Conservation (phyloP, 2,113 vertebrate genomes). For the Strix uralensis region DNA sequence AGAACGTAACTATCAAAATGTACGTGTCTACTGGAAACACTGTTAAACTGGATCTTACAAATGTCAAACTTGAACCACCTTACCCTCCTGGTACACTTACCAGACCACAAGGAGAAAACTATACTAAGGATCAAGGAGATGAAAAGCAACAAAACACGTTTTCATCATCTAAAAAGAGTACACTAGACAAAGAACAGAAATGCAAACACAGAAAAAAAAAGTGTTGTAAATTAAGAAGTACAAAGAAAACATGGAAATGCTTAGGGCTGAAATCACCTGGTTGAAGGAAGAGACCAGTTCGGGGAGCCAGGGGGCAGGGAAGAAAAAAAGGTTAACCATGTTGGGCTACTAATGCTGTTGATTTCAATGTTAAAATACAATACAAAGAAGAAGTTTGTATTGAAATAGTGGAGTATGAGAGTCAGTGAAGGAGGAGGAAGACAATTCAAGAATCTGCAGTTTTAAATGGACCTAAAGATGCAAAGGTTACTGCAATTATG, state of each 20-base stretch:
- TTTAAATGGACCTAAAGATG: not conserved
- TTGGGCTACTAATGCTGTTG: not conserved
- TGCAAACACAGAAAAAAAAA: not conserved
- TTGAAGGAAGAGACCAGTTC: not conserved
- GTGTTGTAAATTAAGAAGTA: not conserved
- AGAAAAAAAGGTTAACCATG: not conserved
- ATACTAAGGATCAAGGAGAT: not conserved
- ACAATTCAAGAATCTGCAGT: not conserved
- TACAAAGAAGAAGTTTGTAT: not conserved
- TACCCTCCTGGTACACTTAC: too few relatives aligned
- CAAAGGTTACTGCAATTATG: not conserved
- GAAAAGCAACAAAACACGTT: not conserved
- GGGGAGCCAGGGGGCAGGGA: rapidly evolving
- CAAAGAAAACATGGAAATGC: not conserved
- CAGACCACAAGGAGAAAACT: not conserved
- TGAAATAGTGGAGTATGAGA: not conserved
- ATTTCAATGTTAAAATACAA: not conserved
- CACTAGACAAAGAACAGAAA: not conserved
- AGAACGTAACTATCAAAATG: not conserved
- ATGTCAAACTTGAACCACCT: not conserved
- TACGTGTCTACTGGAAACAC: not conserved
- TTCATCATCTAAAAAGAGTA: not conserved
- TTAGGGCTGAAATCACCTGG: not conserved
- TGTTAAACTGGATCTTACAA: not conserved
- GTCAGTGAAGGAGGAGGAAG: not conserved